Percentiles rank a stretch among this genome's conserved stretches.
Conservation (phyloP, 2,888 invertebrate species). For the Psococerastis gibbosa region DNA sequence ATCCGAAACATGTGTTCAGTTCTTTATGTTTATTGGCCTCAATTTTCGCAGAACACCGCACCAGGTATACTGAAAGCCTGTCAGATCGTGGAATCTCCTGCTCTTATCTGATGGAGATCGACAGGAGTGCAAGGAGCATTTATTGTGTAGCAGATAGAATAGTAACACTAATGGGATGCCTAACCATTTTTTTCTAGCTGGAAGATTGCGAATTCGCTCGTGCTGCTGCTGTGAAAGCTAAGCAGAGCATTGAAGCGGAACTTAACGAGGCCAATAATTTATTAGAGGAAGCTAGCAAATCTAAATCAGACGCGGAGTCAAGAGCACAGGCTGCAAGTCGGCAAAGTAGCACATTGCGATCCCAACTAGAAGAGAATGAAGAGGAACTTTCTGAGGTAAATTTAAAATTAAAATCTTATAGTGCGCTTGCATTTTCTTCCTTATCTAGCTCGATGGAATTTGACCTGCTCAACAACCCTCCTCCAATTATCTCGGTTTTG, state of each 20-base stretch:
- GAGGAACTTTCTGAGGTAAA: constrained; percentile 68
- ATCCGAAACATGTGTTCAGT: too few relatives aligned
- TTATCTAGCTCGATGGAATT: constrained; percentile 3
- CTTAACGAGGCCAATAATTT: constrained; percentile 62
- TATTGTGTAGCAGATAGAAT: too few relatives aligned
- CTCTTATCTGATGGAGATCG: too few relatives aligned
- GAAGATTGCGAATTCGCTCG: constrained; percentile 82
- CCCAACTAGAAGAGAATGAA: constrained; percentile 81
- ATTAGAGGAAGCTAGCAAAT: constrained; percentile 60
- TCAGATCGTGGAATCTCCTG: too few relatives aligned
- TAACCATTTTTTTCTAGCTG: constrained; percentile 41
- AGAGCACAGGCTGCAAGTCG: constrained; percentile 45
- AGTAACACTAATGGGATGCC: too few relatives aligned
- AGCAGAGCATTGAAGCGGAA: constrained; percentile 72
- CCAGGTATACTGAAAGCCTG: too few relatives aligned
- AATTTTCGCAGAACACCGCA: too few relatives aligned
- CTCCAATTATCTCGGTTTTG: too few relatives aligned
- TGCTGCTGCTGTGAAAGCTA: constrained; percentile 66
- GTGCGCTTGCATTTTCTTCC: constrained; percentile 12
- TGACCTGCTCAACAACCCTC: constrained; percentile 10
- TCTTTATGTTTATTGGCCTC: too few relatives aligned
- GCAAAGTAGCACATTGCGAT: constrained; percentile 64
- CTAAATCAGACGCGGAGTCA: constrained; percentile 64
- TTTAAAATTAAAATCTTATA: too few relatives aligned
- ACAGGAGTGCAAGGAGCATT: too few relatives aligned